Base-by-base conservation (phyloP, 2,113 vertebrate species). In the Rhadina sibilatrix region DNA sequence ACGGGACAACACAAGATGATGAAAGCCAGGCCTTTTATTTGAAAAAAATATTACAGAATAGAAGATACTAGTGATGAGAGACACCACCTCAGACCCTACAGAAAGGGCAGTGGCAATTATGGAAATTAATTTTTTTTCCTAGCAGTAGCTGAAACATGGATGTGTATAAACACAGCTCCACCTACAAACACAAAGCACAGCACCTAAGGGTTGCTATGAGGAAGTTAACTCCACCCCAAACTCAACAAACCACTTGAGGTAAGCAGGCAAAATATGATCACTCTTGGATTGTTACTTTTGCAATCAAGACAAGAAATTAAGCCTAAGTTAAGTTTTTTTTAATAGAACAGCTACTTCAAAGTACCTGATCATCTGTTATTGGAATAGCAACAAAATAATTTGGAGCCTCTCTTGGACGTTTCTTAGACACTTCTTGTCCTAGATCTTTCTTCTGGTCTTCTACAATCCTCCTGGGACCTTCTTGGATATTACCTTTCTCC, bases 381-480 rank as follows among this genome's bases (percentile, higher is more conserved):
- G 95, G 96, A 65, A 97, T 90, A 28, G 92, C 86, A 28, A 97
- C 96, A 93, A 97, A 97, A 56, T 97, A 97, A 91, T 97, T 97
- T 42, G 97, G 93, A 54, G 47, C 8, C 12, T 94, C 76, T 31
- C 31, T 64, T 27, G 19, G 77, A 10, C 5, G 35, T 86, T 90
- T 97, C 70, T 89, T 96, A 11, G 31, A 31, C 5, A 47, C 25
- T n/a, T 89, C 83, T 89, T 60, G 49, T n/a, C 18, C 38, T 35
- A 44, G 12, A 7, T 70, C 24, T 68, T 90, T 28, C 19, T 71
- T 80, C 27, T 85, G 68, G 22, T 80, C 37, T 75, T 60, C 37
- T 3, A 33, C 19, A 22, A 22, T 52, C 7, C 2, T 27, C 4
- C 12, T 72, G 10, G 20, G 4, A 3, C 9, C 22, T 69, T 83